phyloP scores from a whole-genome alignment of 2,113 vertebrate species.

The Crotalus horridus region DNA sequence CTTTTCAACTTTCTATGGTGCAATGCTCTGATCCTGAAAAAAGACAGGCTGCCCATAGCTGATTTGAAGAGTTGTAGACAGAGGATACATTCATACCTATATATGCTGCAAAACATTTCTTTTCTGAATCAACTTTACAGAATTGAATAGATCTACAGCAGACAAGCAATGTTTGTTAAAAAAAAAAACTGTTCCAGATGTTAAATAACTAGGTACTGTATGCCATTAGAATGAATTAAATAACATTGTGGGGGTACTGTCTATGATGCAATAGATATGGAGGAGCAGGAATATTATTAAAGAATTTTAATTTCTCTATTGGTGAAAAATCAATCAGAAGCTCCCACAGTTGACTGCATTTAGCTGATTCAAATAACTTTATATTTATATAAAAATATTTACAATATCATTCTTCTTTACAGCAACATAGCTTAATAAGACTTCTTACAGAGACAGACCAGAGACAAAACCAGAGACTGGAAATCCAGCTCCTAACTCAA shows the following conservation, averaged over 20 bases:
- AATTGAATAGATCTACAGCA: neutral
- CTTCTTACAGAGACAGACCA: too few species aligned
- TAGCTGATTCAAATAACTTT: too few species aligned
- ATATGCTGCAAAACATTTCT: neutral
- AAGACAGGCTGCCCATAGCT: neutral
- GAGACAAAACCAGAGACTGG: too few species aligned
- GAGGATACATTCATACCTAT: neutral
- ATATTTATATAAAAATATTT: too few species aligned
- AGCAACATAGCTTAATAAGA: too few species aligned
- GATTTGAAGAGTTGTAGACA: neutral
- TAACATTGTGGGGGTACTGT: neutral
- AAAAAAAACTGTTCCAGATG: neutral
- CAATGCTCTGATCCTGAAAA: neutral
- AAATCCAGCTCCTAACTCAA: too few species aligned
- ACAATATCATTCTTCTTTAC: too few species aligned
- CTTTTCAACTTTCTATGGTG: neutral
- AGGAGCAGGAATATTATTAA: neutral
- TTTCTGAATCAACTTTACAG: neutral
- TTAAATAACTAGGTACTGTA: neutral
- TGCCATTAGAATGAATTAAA: neutral
- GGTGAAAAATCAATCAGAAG: too few species aligned
- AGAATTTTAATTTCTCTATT: too few species aligned
- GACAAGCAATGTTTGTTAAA: neutral
- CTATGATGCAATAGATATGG: neutral
- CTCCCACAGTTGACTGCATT: too few species aligned